These are phyloP conservation scores for Mionectes olivaceus DNA, from an alignment of 2,797 vertebrate species.

Conservation along the genomic window DNA sequence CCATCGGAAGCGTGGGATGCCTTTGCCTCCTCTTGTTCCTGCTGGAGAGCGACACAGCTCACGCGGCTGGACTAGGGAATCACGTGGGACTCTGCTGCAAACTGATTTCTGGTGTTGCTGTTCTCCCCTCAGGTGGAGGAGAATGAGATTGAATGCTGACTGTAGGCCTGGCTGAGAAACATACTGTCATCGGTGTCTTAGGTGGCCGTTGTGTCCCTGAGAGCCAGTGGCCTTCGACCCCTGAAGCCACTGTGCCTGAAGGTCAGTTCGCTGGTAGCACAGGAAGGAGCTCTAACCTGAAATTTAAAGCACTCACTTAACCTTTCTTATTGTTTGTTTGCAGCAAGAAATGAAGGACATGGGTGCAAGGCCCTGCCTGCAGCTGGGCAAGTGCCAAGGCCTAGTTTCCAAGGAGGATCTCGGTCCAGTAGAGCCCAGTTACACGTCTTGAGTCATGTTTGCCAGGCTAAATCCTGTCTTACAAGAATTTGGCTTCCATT, in stretches of 20 bases:
- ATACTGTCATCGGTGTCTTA: conserved; percentile 87
- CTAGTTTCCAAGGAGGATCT: conserved; percentile 37
- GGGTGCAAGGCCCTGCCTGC: conserved; percentile 33
- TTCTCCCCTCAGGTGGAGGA: conserved; percentile 86
- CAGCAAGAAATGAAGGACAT: conserved; percentile 54
- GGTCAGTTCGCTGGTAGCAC: conserved; percentile 82
- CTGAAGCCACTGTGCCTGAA: conserved; percentile 81
- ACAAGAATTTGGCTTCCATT: not conserved
- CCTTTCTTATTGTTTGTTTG: conserved; percentile 59
- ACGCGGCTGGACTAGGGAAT: conserved; percentile 88
- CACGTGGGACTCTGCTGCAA: conserved; percentile 82
- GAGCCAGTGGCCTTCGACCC: conserved; percentile 80
- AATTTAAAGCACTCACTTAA: conserved; percentile 55
- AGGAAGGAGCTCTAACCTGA: conserved; percentile 77
- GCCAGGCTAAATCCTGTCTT: conserved; percentile 15
- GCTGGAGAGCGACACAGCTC: conserved; percentile 71
- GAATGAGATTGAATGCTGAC: conserved; percentile 84
- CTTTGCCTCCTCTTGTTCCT: conserved; percentile 40
- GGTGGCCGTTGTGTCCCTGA: conserved; percentile 82
- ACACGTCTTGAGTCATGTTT: not conserved
- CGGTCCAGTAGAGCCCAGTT: not conserved
- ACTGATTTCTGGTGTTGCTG: conserved; percentile 96
- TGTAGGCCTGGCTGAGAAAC: conserved; percentile 97
- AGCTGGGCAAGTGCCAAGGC: conserved; percentile 41
- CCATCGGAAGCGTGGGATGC: not conserved